A percentile compares a stretch with the other conserved stretches of the same genome.
phyloP scores from a whole-genome alignment of 2,797 vertebrate species.

The Buphagus erythrorhynchus region DNA sequence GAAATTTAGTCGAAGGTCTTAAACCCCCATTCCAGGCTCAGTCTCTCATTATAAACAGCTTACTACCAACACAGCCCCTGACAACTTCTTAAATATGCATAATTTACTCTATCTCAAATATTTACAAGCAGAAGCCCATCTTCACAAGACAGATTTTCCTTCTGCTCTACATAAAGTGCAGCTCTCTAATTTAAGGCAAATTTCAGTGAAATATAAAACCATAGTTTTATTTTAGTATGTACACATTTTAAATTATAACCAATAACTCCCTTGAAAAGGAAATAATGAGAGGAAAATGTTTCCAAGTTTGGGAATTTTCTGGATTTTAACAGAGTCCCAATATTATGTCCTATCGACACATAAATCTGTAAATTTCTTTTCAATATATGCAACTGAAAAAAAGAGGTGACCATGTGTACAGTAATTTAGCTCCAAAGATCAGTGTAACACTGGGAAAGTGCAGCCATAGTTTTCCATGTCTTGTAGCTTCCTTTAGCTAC shows the following conservation, averaged over 20 bases:
- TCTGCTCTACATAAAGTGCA: conserved; percentile 82
- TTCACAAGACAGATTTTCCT: conserved; percentile 73
- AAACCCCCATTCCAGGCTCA: not conserved
- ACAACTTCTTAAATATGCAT: conserved; percentile 62
- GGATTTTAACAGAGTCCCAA: conserved; percentile 61
- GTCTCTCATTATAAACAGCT: not conserved
- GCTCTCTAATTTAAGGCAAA: conserved; percentile 84
- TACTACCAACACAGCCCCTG: conserved; percentile 5
- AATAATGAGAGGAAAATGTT: conserved; percentile 49
- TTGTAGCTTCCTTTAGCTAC: conserved; percentile 33
- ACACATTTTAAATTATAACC: conserved; percentile 75
- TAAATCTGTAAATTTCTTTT: conserved; percentile 34
- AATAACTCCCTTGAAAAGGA: conserved; percentile 55
- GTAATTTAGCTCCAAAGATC: conserved; percentile 60
- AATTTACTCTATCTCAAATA: conserved; percentile 73
- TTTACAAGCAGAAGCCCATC: conserved; percentile 77
- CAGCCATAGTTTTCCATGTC: conserved; percentile 14
- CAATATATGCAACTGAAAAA: conserved; percentile 50
- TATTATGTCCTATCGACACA: conserved; percentile 31
- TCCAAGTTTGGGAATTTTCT: conserved; percentile 57
- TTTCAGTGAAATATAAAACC: conserved; percentile 81
- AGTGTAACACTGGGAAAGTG: conserved; percentile 53
- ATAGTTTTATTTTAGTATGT: conserved; percentile 74
- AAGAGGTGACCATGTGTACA: conserved; percentile 61
- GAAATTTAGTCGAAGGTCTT: not conserved